Conservation (phyloP, 2,113 vertebrate species). For the Vicugna pacos region DNA sequence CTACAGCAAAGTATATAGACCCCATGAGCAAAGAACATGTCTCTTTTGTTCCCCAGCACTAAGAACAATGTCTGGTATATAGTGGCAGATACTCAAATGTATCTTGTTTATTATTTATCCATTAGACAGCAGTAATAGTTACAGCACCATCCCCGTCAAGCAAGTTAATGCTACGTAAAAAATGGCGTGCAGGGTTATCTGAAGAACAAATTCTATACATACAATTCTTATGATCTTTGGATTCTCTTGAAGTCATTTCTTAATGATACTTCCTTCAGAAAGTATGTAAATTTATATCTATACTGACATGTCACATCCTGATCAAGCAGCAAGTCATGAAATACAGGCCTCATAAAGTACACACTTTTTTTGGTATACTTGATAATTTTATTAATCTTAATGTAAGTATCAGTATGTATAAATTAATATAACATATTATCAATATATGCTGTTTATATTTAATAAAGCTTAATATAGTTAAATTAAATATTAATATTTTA, state of each 20-base stretch:
- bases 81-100: not conserved
- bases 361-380: not conserved
- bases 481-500: not conserved
- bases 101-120: slow-evolving; percentile 48
- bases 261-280: slow-evolving; percentile 5
- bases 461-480: not conserved
- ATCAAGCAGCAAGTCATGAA: slow-evolving; percentile 29
- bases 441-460: not conserved
- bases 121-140: slow-evolving; percentile 4
- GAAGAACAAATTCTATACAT: not conserved
- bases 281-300: not conserved
- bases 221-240: not conserved
- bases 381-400: not conserved
- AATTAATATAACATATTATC: not conserved
- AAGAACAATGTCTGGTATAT: not conserved
- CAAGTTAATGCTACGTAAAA: slow-evolving; percentile 57
- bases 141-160: not conserved
- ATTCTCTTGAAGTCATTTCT: slow-evolving; percentile 38
- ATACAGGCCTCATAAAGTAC: not conserved
- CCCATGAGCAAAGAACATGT: not conserved
- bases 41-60: not conserved
- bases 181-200: not conserved
- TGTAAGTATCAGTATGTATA: not conserved
- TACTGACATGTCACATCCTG: not conserved
- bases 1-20: not conserved